phyloP scores from a whole-genome alignment of 2,797 vertebrate species.

The Peromyscus aztecus region DNA sequence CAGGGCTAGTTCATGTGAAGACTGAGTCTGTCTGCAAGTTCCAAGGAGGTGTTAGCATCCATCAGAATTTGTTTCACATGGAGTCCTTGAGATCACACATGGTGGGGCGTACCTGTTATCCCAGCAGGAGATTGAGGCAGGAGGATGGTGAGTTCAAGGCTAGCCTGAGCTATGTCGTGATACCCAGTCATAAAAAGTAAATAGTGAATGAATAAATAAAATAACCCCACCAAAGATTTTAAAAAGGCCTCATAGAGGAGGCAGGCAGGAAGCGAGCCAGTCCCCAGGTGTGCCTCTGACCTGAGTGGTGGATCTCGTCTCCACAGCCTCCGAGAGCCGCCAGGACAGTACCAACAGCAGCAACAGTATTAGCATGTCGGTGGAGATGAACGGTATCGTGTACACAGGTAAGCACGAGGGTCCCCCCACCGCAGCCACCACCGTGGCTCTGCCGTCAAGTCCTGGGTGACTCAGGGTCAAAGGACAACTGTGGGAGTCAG shows the following conservation, averaged over 20 bases:
- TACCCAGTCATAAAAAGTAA: not conserved
- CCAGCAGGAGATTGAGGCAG: not conserved
- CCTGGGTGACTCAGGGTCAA: not conserved
- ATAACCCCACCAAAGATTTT: not conserved
- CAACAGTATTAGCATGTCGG: slow-evolving; percentile 98
- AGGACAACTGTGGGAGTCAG: not conserved
- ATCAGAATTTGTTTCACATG: not conserved
- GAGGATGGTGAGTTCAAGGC: not conserved
- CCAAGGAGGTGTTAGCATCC: not conserved
- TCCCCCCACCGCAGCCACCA: not conserved
- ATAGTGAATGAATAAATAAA: not conserved
- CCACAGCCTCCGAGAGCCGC: slow-evolving; percentile 89
- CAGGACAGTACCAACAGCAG: slow-evolving; percentile 93
- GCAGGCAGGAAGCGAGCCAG: not conserved
- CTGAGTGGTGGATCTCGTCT: not conserved
- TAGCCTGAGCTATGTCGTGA: not conserved
- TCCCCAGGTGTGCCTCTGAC: not conserved
- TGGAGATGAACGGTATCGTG: slow-evolving; percentile 97
- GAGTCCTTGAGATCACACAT: too few species aligned
- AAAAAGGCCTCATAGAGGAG: not conserved
- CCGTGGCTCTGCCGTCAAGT: not conserved
- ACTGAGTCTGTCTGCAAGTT: too few species aligned
- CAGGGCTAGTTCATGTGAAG: not conserved
- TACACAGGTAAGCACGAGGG: slow-evolving; percentile 92
- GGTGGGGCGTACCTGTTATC: not conserved